A percentile compares a stretch with the other conserved stretches of the same genome.
Evolutionary conservation across 1,140 invertebrate species (phyloP).

Genomic region (Antheraea pernyi): DNA sequence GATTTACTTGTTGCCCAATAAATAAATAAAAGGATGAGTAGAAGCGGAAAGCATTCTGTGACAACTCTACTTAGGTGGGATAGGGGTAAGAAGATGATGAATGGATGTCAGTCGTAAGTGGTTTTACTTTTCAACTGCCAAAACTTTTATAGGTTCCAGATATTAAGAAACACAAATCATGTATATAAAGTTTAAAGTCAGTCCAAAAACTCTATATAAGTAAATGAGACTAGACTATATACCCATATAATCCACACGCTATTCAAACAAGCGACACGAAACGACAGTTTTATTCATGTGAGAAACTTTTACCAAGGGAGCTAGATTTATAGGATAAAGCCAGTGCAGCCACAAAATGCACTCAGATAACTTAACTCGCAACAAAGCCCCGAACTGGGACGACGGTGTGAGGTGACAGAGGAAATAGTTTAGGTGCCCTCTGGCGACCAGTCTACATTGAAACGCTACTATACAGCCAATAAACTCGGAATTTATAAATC

Average conservation of each 20-base stretch:
- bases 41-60: too few relatives aligned
- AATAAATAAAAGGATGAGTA: too few relatives aligned
- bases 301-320: not conserved
- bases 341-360: not conserved
- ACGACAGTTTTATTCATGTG: constrained; percentile 2
- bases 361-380: constrained; percentile 2
- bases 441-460: not conserved
- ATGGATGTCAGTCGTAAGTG: too few relatives aligned
- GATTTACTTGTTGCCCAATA: too few relatives aligned
- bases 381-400: not conserved
- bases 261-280: constrained; percentile 2
- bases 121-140: too few relatives aligned
- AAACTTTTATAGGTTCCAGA: too few relatives aligned
- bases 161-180: not conserved
- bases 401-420: constrained; percentile 1
- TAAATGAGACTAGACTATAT: not conserved
- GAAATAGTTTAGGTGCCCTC: not conserved
- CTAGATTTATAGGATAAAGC: constrained; percentile 2
- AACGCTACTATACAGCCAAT: not conserved
- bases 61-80: too few relatives aligned
- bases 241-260: not conserved
- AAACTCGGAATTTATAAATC: not conserved
- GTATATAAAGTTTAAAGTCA: not conserved
- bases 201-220: not conserved
- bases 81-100: too few relatives aligned